Base-by-base conservation (phyloP, 2,888 invertebrate species). In the Mamestra brassicae region DNA sequence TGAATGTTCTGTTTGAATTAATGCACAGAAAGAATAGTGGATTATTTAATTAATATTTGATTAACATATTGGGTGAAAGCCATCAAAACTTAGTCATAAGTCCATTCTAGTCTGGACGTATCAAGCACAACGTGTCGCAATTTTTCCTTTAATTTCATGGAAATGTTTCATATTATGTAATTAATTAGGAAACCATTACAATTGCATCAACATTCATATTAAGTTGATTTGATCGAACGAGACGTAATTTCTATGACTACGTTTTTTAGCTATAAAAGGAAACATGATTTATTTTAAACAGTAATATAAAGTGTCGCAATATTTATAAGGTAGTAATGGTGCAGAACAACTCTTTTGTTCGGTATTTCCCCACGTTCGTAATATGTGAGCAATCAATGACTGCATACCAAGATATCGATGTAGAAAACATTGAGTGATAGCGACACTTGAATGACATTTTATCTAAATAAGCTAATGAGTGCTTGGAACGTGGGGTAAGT, bases 101-200 rank as follows among this genome's bases (percentile, higher is more conserved):
- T 47, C n/a, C 57, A 36, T 57, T 63, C 58, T 62, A 17, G 34
- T 52, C 11, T 68, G 11, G n/a, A 34, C 38, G 54, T 74, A 60
- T 62, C 50, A 57, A 55, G 15, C 52, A 68, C n/a, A 67, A 52
- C 38, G 52, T 75, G 58, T 76, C 47, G 64, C 13, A 78, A 71
- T 52, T 45, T 50, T 38, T 74, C 63, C 50, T 68, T 71, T 26
- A 45, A 61, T 66, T 70, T 58, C 64, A 76, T 72, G 42, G n/a
- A 80, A 80, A 72, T 74, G 72, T 78, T 78, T 74, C 47, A 65
- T 26, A 42, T 79, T 82, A 79, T 72, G 76, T 74, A 76, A 85
- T 74, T 71, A 60, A 73, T 76, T 84, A 72, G 45, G 78, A 76
- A 81, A 84, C 72, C 62, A 61, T 68, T 62, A 69, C 47, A 74